phyloP scores from a whole-genome alignment of 2,113 vertebrate genomes.

The Callithrix jacchus region DNA sequence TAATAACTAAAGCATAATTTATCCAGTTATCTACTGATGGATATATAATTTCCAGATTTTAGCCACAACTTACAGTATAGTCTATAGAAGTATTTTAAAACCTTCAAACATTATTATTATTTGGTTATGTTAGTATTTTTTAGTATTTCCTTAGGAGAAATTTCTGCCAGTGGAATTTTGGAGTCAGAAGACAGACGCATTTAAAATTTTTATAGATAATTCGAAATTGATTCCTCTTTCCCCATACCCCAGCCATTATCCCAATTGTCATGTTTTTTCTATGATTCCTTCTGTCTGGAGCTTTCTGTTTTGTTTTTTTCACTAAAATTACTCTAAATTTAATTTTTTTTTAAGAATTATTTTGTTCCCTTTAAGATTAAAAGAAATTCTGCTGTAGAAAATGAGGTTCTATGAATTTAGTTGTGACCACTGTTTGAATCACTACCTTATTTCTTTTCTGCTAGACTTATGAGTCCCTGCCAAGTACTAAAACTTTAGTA shows the following conservation, averaged over 20 bases:
- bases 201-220: background rate
- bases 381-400: background rate
- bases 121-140: background rate
- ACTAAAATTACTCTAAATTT: constrained; percentile 8
- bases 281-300: background rate
- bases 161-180: background rate
- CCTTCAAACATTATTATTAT: background rate
- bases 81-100: constrained; percentile 5
- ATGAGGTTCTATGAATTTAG: background rate
- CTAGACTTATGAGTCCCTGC: background rate
- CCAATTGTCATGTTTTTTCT: background rate
- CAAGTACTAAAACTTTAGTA: background rate
- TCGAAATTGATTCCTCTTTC: background rate
- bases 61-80: background rate
- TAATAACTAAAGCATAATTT: background rate
- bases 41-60: background rate
- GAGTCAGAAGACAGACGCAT: background rate
- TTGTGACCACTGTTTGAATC: background rate
- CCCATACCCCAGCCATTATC: background rate
- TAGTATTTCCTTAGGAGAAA: background rate
- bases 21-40: background rate
- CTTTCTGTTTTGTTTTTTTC: background rate
- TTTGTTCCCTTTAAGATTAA: background rate
- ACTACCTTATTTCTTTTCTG: background rate
- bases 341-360: constrained; percentile 30